Conservation (phyloP, 2,113 vertebrate species). For the Poecile atricapillus region DNA sequence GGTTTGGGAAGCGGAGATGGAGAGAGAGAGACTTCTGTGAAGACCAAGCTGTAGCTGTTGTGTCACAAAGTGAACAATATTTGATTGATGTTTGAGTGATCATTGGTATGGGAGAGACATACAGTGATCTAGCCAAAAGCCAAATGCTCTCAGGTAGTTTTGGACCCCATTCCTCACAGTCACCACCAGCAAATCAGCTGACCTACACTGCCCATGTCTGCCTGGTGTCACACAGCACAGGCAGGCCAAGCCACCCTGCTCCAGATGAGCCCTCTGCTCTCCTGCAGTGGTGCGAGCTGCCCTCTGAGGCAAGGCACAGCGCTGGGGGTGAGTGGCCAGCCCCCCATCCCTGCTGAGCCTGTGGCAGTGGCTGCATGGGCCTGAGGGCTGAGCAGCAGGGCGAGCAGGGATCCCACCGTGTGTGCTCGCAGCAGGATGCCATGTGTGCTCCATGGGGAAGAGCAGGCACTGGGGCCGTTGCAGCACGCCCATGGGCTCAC, state of each 20-base stretch:
- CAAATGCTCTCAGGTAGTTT: not conserved
- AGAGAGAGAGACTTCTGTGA: not conserved
- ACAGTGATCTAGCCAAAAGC: not conserved
- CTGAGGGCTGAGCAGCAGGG: fast-evolving
- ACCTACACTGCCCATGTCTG: not conserved
- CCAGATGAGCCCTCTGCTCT: not conserved
- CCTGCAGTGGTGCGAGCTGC: not conserved
- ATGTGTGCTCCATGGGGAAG: fast-evolving
- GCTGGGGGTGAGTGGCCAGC: fast-evolving
- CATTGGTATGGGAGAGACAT: not conserved
- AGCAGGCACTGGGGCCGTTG: fast-evolving
- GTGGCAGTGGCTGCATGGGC: fast-evolving
- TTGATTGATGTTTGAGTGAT: not conserved
- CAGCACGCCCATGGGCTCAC: not conserved
- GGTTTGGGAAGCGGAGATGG: not conserved
- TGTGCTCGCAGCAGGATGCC: fast-evolving
- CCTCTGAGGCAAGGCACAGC: not conserved
- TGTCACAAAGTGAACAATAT: not conserved
- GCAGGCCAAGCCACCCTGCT: too few species aligned
- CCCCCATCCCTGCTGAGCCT: not conserved
- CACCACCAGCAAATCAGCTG: not conserved
- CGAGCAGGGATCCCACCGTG: fast-evolving
- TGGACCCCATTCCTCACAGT: not conserved
- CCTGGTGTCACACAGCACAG: not conserved
- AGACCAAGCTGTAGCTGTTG: not conserved